Conservation (phyloP, 2,797 vertebrate species). For the Urocyon cinereoargenteus region DNA sequence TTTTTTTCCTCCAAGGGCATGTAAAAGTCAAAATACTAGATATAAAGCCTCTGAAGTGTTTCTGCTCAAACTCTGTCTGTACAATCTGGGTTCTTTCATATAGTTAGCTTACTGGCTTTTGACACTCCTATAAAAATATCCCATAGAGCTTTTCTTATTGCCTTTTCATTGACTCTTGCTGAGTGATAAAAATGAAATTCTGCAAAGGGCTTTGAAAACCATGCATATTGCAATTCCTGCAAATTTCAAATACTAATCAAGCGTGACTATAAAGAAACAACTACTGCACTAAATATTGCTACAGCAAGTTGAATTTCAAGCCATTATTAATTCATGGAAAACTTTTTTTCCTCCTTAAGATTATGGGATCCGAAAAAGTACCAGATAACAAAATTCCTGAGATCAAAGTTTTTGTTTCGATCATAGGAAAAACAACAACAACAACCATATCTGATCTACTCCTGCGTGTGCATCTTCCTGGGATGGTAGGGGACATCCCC, state of each 20-base stretch:
- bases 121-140: conserved; percentile 74
- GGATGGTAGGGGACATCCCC: not conserved
- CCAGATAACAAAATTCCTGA: conserved; percentile 64
- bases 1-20: conserved; percentile 69
- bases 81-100: conserved; percentile 76
- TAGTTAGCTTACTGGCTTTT: conserved; percentile 79
- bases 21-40: conserved; percentile 75
- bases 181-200: conserved; percentile 78
- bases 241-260: conserved; percentile 81
- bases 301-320: conserved; percentile 39
- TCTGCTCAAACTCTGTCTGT: conserved; percentile 53
- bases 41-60: conserved; percentile 72
- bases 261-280: conserved; percentile 70
- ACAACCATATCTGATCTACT: not conserved
- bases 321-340: conserved; percentile 79
- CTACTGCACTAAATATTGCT: conserved; percentile 60
- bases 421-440: conserved; percentile 18
- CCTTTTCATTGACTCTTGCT: conserved; percentile 74
- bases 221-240: conserved; percentile 69
- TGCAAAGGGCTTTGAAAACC: conserved; percentile 78
- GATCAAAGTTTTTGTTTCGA: conserved; percentile 73
- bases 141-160: conserved; percentile 78
- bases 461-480: not conserved
- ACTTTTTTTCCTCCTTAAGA: conserved; percentile 57
- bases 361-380: conserved; percentile 62